Conservation (phyloP, 2,113 vertebrate genomes). For the Chelonoidis abingdonii region DNA sequence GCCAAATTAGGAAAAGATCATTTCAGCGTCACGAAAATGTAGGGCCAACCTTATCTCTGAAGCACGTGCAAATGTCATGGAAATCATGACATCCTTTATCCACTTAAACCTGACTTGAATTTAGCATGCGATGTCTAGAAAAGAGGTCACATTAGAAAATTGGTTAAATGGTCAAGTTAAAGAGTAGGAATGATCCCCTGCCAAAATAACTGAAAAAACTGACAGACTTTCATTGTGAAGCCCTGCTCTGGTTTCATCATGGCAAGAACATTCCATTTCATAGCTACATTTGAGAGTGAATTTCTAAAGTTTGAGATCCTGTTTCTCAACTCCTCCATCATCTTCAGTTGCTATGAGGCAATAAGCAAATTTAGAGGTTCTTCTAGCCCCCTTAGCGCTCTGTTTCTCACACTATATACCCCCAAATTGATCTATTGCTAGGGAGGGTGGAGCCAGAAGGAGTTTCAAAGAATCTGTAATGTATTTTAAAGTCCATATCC, state of each 20-base stretch:
- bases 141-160: neutral
- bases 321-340: neutral
- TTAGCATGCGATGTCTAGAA: neutral
- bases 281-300: neutral
- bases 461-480: neutral
- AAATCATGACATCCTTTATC: neutral
- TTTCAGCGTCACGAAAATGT: neutral
- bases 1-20: neutral
- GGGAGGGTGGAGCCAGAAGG: neutral
- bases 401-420: neutral
- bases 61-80: neutral
- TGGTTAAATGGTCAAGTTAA: slow-evolving; percentile 26
- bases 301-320: neutral
- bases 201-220: neutral
- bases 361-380: neutral
- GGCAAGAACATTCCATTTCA: neutral
- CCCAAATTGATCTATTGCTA: neutral
- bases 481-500: neutral
- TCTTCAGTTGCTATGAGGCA: neutral
- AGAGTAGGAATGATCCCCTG: slow-evolving; percentile 18
- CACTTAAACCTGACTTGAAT: neutral
- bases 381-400: neutral
- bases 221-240: neutral
- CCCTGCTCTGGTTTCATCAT: neutral
- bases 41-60: neutral